Percentiles rank a stretch among this genome's conserved stretches.
Evolutionary conservation across 2,113 vertebrate species (phyloP).

Genomic region (Embiotoca jacksoni): DNA sequence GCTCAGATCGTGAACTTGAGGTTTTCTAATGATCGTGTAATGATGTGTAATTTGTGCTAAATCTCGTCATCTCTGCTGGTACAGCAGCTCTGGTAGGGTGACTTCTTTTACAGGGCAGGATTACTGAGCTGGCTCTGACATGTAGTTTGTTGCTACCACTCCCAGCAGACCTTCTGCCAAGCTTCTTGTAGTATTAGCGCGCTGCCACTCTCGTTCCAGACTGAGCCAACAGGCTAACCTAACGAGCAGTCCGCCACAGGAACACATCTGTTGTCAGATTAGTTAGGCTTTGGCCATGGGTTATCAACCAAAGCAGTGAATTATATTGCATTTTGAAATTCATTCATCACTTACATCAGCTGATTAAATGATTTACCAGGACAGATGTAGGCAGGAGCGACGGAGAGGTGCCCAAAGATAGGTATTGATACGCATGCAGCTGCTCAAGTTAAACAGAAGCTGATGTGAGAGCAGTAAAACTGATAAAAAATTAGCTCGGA

Average conservation of each 20-base stretch:
- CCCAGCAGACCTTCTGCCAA: constrained; percentile 52
- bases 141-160: constrained; percentile 29
- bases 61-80: constrained; percentile 56
- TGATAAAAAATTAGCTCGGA: constrained; percentile 18
- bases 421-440: background rate
- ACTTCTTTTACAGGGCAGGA: constrained; percentile 41
- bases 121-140: constrained; percentile 52
- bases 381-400: constrained; percentile 40
- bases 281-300: constrained; percentile 38
- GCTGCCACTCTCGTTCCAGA: constrained; percentile 38
- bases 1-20: constrained; percentile 51
- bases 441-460: background rate
- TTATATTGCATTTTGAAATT: constrained; percentile 36
- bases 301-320: constrained; percentile 72
- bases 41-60: constrained; percentile 72
- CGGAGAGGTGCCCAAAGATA: constrained; percentile 8
- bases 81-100: constrained; percentile 41
- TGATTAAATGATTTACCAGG: constrained; percentile 55
- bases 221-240: constrained; percentile 45
- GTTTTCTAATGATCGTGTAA: constrained; percentile 70
- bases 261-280: constrained; percentile 69
- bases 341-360: constrained; percentile 50
- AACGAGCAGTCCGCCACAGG: constrained; percentile 54
- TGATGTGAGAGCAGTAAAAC: constrained; percentile 24
- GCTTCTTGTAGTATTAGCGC: constrained; percentile 45